A percentile compares a stretch with the other conserved stretches of the same genome.
These are phyloP conservation scores for Aspidoscelis tigris DNA, from an alignment of 2,113 vertebrate genomes.

Conservation along the genomic window DNA sequence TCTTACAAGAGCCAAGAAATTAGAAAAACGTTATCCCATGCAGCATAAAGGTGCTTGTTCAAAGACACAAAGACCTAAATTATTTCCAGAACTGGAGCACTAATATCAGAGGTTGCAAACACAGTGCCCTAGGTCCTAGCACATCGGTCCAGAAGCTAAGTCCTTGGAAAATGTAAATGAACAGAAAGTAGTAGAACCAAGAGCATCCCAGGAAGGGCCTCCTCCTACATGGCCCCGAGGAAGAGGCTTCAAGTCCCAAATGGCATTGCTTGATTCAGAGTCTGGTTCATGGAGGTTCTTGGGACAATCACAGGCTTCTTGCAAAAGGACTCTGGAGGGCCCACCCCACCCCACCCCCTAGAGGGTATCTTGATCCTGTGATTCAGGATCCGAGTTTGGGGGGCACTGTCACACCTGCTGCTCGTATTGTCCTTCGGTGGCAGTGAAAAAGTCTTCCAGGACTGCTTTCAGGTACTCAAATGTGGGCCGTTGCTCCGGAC, in stretches of 20 bases:
- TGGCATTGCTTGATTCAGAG: rapidly evolving
- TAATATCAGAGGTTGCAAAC: no score
- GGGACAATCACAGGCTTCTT: neutral
- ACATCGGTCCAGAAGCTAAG: neutral
- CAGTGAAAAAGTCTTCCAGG: slow-evolving; percentile 93
- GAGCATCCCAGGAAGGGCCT: no score
- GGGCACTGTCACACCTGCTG: slow-evolving; percentile 70
- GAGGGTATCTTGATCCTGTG: no score
- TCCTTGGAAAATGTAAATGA: neutral
- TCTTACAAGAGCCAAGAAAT: neutral
- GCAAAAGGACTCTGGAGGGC: neutral
- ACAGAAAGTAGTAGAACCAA: no score
- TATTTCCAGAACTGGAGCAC: neutral
- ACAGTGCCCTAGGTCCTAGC: no score
- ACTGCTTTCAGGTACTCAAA: slow-evolving; percentile 93
- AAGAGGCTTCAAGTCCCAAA: no score
- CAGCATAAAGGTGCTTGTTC: no score
- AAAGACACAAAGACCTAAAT: no score
- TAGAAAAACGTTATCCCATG: neutral
- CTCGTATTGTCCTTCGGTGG: slow-evolving; percentile 96
- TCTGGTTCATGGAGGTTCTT: neutral
- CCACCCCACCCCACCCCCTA: no score
- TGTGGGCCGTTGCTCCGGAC: slow-evolving; percentile 89
- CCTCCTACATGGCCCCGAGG: no score
- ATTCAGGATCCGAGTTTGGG: no score